Percentiles rank a stretch among this genome's conserved stretches.
These are phyloP conservation scores for Andinoacara biseriatus DNA, from an alignment of 2,113 vertebrate genomes.

Conservation along the genomic window DNA sequence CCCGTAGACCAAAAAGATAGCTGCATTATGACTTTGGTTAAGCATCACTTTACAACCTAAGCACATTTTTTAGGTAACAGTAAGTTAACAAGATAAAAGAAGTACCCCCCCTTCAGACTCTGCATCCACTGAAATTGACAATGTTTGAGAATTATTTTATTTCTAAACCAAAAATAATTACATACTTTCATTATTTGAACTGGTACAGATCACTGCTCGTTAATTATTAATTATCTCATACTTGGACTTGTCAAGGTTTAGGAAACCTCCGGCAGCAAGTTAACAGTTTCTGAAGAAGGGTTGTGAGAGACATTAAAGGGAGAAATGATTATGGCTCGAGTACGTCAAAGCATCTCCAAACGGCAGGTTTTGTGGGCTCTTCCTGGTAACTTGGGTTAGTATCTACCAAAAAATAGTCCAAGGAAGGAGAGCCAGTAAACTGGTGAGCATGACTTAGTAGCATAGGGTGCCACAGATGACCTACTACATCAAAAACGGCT, in stretches of 20 bases:
- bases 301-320: neutral
- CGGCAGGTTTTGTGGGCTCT: neutral
- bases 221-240: neutral
- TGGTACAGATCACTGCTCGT: neutral
- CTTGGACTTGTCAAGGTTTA: neutral
- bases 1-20: neutral
- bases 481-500: neutral
- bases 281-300: neutral
- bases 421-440: neutral
- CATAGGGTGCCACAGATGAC: neutral
- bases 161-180: neutral
- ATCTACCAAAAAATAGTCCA: neutral
- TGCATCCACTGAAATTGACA: neutral
- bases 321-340: neutral
- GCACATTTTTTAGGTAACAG: neutral
- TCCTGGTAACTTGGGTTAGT: neutral
- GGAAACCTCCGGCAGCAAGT: neutral
- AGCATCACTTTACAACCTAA: neutral
- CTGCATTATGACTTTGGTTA: slow-evolving; percentile 25
- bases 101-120: neutral
- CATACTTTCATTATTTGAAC: neutral
- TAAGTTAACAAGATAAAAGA: neutral
- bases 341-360: neutral
- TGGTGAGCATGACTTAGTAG: neutral
- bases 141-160: neutral